Evolutionary conservation across 1,140 invertebrate genomes (phyloP), one percentile per base, ranked within the genome.

Genomic region (Sycophila sp.): DNA sequence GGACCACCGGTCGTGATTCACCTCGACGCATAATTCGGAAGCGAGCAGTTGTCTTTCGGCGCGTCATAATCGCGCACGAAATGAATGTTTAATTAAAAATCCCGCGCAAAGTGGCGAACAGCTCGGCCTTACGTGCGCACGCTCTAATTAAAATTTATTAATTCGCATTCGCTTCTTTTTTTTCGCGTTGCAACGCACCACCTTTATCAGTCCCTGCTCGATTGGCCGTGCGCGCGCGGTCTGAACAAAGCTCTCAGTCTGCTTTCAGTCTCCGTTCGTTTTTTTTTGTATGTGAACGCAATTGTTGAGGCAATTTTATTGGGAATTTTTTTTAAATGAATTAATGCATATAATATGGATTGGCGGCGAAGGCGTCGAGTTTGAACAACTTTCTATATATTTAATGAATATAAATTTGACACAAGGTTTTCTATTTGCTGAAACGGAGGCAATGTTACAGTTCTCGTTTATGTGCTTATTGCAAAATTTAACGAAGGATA

Each of bases 1-100:
- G 28, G n/a, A n/a, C n/a, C n/a, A n/a, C n/a, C 13, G 28, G 28
- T 51, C 22, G 22, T 26, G 47, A 26, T 51, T 8, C 24, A 4
- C 47, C 10, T 10, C 1, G 47, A n/a, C n/a, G n/a, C n/a, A n/a
- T n/a, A n/a, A n/a, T n/a, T n/a, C n/a, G 4, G 10, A 51, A 10
- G 47, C 47, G 47, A 51, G n/a, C 13, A 2, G 51, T 8, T n/a
- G n/a, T n/a, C n/a, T n/a, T n/a, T n/a, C 40, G 40, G 40, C 10
- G 40, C 15, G 6, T n/a, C 40, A 22, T n/a, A n/a, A n/a, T n/a
- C n/a, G n/a, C 45, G 19, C 32, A 10, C 7, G 24, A 10, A 42
- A 47, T 34, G 42, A 28, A 47, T 47, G 4, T 47, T 62, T 62
- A 62, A 62, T 62, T 47, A 34, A 62, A 47, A 62, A 42, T 42